These are phyloP conservation scores for Saccopteryx leptura DNA, from an alignment of 2,113 vertebrate species.

Conservation along the genomic window DNA sequence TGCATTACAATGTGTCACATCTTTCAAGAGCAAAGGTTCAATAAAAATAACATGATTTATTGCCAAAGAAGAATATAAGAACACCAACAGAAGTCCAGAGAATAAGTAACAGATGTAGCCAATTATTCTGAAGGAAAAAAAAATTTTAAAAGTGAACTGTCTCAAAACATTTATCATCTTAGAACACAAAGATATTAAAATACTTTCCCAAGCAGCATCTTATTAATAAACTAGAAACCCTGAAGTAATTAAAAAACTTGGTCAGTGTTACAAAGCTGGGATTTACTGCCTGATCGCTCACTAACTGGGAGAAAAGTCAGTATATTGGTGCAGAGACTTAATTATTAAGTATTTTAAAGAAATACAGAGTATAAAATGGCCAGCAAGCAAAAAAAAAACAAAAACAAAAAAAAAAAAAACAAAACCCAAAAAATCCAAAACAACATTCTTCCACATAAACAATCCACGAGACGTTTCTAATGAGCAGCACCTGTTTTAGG, in stretches of 20 bases:
- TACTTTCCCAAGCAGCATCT: neutral
- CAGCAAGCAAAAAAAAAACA: neutral
- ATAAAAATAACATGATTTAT: constrained; percentile 4
- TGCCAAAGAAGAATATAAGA: neutral
- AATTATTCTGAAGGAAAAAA: neutral
- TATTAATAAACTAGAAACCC: constrained; percentile 19
- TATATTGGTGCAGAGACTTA: neutral
- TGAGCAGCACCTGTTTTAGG: neutral
- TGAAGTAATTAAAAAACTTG: neutral
- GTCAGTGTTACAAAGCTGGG: neutral
- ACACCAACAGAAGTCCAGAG: neutral
- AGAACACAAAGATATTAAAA: neutral
- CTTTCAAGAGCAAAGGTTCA: neutral
- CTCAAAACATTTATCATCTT: neutral
- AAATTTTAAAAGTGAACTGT: neutral
- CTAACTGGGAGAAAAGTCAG: neutral
- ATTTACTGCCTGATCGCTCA: neutral
- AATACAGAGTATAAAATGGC: neutral
- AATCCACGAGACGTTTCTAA: neutral
- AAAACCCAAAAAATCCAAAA: neutral
- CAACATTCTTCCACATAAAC: neutral
- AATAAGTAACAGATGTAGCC: neutral
- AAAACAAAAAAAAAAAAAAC: constrained; percentile 23
- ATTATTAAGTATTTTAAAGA: neutral
- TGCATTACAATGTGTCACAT: neutral